phyloP scores from a whole-genome alignment of 1,140 invertebrate genomes.

The Anastrepha obliqua region DNA sequence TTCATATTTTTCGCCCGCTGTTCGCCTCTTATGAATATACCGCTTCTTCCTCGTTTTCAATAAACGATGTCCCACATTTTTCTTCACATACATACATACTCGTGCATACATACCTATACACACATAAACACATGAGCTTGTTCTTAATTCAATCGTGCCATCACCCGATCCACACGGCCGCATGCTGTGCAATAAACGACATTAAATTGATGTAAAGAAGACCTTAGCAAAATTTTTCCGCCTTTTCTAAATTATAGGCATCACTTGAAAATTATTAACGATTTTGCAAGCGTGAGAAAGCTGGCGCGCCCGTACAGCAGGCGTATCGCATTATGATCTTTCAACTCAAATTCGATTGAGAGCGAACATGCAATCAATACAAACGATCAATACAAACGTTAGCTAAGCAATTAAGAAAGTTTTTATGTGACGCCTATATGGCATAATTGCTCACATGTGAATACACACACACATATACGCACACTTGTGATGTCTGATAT shows the following conservation, averaged over 20 bases:
- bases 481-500: too few species aligned
- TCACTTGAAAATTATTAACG: constrained; percentile 7
- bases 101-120: too few species aligned
- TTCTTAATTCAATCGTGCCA: background rate
- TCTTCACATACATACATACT: too few species aligned
- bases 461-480: too few species aligned
- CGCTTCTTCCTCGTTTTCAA: too few species aligned
- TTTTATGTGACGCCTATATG: background rate
- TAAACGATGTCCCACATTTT: too few species aligned
- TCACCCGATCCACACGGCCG: background rate
- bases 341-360: constrained; percentile 24
- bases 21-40: too few species aligned
- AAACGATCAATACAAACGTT: background rate
- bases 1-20: too few species aligned
- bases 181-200: constrained; percentile 24
- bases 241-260: constrained; percentile 17
- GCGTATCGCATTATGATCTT: constrained; percentile 11
- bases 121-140: too few species aligned
- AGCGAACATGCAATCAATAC: constrained; percentile 13
- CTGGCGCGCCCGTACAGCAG: background rate
- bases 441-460: background rate
- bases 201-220: constrained; percentile 1
- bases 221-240: background rate
- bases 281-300: constrained; percentile 35
- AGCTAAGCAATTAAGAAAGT: constrained; percentile 2